Base-by-base conservation (phyloP, 2,797 vertebrate genomes). In the Malacoraja senta region DNA sequence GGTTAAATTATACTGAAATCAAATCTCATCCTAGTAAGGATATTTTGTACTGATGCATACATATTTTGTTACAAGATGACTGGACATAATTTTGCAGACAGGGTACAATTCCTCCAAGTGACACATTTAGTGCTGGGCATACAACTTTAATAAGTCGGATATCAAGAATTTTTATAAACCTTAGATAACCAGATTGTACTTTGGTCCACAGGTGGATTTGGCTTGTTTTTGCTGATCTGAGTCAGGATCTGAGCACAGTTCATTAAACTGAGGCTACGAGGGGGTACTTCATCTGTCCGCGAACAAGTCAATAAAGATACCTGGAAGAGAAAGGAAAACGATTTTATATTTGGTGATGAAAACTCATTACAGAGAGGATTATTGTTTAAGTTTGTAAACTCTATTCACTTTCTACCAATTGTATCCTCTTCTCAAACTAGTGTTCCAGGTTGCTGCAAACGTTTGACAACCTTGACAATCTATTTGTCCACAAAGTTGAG, bases 201-300 rank as follows among this genome's bases (percentile, higher is more conserved):
- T 53, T 94, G 95, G 63, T 96, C 95, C 94, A 63, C 93, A 92
- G 93, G 93, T 15, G 95, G 91, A 94, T 95, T 95, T 95, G 96
- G 96, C 84, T 96, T 96, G 71, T 96, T 95, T 93, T 96, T 95
- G 94, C 94, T 96, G 94, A 96, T 95, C 93, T 95, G 95, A 95
- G 95, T 96, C 61, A 98, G 94, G 93, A 98, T 97, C 95, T 98
- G 97, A 93, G 97, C 96, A 81, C 96, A 96, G 93, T 97, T 96
- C 94, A 97, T 96, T 94, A 97, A 94, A 94, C 97, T 98, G 93
- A 98, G 97, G 93, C 96, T 94, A 13, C 96, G 96, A 17, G 97
- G 97, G 93, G 95, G 96, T 15, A 96, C 95, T 0, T 94, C 94
- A 92, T 95, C 94, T 8, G 94, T 97, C 68, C 96, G 95, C 0